Conservation (phyloP, 1,140 invertebrate genomes). For the Heterodera schachtii region DNA sequence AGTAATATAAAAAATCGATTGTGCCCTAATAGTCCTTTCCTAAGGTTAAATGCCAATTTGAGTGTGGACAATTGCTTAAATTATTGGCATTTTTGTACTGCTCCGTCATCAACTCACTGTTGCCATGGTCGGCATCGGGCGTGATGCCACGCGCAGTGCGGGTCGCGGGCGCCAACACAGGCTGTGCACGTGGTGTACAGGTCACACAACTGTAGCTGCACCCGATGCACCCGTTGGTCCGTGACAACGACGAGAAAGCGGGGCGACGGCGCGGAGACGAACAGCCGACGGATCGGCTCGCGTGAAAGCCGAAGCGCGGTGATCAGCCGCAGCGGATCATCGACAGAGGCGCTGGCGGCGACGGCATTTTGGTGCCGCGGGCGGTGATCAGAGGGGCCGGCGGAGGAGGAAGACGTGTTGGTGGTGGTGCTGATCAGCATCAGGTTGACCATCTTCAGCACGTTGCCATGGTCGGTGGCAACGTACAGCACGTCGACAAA, state of each 20-base stretch:
- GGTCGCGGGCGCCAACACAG: conserved; percentile 44
- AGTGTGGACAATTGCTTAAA: too few species aligned
- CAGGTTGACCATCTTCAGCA: conserved; percentile 54
- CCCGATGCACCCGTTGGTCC: conserved; percentile 42
- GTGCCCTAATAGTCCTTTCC: too few species aligned
- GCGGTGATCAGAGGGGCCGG: background rate
- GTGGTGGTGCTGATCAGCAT: background rate
- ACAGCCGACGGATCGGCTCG: conserved; percentile 45
- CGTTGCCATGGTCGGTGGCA: conserved; percentile 55
- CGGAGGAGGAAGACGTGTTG: background rate
- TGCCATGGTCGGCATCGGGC: background rate
- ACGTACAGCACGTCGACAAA: conserved; percentile 50
- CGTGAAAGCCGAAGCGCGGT: conserved; percentile 40
- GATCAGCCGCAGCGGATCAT: conserved; percentile 46
- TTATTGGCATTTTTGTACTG: too few species aligned
- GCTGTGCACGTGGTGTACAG: conserved; percentile 34
- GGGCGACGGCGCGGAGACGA: conserved; percentile 38
- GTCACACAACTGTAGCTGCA: conserved; percentile 46
- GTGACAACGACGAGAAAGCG: conserved; percentile 49
- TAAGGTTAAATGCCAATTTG: too few species aligned
- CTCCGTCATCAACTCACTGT: background rate
- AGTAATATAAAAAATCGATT: too few species aligned
- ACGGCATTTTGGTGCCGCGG: too few species aligned
- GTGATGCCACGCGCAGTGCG: conserved; percentile 52
- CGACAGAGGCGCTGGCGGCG: background rate